Percentiles rank a stretch among this genome's conserved stretches.
Conservation (phyloP, 2,888 invertebrate genomes). For the Cyclophora albipunctata region DNA sequence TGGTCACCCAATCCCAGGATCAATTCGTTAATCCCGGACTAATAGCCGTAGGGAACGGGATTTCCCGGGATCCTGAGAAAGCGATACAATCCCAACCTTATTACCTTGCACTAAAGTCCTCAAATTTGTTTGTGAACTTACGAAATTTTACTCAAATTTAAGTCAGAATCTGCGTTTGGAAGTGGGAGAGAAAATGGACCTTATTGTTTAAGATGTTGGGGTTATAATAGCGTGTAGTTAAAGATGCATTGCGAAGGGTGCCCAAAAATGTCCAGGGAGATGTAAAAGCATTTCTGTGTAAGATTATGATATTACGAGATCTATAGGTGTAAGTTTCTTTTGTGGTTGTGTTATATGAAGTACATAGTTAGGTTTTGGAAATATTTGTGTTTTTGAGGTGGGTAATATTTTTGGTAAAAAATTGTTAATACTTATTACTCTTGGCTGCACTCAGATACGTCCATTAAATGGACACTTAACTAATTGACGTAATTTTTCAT, state of each 20-base stretch:
- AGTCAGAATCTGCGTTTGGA: too few species aligned
- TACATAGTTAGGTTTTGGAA: too few species aligned
- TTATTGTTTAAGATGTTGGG: background rate
- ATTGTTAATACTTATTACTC: too few species aligned
- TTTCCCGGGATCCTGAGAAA: conserved; percentile 15
- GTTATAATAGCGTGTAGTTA: conserved; percentile 16
- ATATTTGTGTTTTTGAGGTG: too few species aligned
- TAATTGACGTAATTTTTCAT: too few species aligned
- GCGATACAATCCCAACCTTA: conserved; percentile 15
- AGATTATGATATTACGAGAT: conserved; percentile 68
- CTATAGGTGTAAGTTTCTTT: conserved; percentile 45
- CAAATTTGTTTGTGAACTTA: conserved; percentile 14
- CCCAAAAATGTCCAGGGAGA: conserved; percentile 41
- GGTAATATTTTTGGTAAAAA: too few species aligned
- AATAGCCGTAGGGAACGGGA: conserved; percentile 49
- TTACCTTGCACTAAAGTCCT: conserved; percentile 1
- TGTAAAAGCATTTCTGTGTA: conserved; percentile 73
- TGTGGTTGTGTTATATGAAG: conserved; percentile 26
- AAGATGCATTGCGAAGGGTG: conserved; percentile 52
- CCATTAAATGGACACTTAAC: too few species aligned
- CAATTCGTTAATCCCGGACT: conserved; percentile 66
- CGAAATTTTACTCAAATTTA: too few species aligned
- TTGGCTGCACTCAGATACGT: too few species aligned
- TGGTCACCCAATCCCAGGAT: conserved; percentile 68
- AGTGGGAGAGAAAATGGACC: background rate